Percentiles rank a stretch among this genome's conserved stretches.
Evolutionary conservation across 1,140 invertebrate species (phyloP).

Genomic region (Drosophila varians): DNA sequence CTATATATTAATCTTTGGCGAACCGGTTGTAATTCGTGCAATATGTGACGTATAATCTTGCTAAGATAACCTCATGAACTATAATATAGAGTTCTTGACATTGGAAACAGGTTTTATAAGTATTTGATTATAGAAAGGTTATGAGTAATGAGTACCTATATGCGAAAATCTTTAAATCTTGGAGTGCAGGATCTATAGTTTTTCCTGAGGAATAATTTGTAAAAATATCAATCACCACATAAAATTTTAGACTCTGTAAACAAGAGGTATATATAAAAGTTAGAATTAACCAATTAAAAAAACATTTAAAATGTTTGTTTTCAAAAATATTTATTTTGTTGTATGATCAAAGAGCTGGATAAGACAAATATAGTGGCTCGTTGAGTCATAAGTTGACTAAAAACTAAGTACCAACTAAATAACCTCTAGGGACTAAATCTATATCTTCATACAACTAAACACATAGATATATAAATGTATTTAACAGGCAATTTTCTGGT

Average conservation of each 20-base stretch:
- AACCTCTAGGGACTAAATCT: slow-evolving; percentile 70
- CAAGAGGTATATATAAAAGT: no score
- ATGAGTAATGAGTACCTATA: neutral
- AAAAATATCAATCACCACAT: no score
- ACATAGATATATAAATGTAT: slow-evolving; percentile 78
- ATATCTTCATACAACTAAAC: slow-evolving; percentile 53
- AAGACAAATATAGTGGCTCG: slow-evolving; percentile 59
- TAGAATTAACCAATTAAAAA: no score
- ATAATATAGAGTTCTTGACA: slow-evolving; percentile 7
- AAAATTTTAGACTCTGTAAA: no score
- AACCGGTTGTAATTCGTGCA: slow-evolving; percentile 7
- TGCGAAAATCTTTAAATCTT: neutral
- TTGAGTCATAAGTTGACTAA: slow-evolving; percentile 55
- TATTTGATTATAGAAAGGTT: neutral
- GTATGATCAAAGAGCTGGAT: slow-evolving; percentile 65
- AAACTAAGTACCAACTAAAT: slow-evolving; percentile 78
- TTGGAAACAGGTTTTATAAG: slow-evolving; percentile 7
- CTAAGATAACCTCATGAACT: slow-evolving; percentile 20
- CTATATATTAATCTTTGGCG: neutral
- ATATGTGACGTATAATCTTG: neutral
- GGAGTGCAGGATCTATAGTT: no score
- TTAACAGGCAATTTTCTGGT: slow-evolving; percentile 81
- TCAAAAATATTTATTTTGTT: slow-evolving; percentile 59
- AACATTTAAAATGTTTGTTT: slow-evolving; percentile 6
- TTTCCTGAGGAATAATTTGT: no score